Evolutionary conservation across 2,113 vertebrate genomes (phyloP), one percentile per base, ranked within the genome.

Genomic region (Dinomys branickii): DNA sequence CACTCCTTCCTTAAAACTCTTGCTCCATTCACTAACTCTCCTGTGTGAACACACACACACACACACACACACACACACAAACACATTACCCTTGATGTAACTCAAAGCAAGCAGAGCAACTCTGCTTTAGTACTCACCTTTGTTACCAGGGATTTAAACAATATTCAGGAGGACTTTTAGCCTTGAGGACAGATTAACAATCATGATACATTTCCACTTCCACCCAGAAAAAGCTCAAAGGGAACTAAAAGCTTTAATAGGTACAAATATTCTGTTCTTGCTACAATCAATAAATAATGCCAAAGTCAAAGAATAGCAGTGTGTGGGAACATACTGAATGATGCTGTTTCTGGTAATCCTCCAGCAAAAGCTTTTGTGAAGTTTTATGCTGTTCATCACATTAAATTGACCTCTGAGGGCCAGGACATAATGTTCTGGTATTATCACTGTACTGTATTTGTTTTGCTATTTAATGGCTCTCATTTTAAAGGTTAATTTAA

Each of bases 331-430:
- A 85, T 87, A 95, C 90, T 97, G 97, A 95, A 94, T 97, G 98
- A 98, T 98, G 97, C 73, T 97, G 97, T 97, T 98, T 97, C 97
- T 98, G 97, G 97, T 97, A 98, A 97, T 98, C 98, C 97, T 98
- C 97, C 97, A 98, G 96, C 88, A 85, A 98, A 98, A 98, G 98
- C 95, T 96, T 98, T 98, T 98, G 98, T 98, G 98, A 98, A 98
- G 97, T 98, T 98, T 98, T 97, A 95, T 85, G 78, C 88, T 85
- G 78, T 97, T 97, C 94, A 85, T 98, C 96, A 98, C 95, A 96
- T 97, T 98, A 98, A 98, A 98, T 97, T 98, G 97, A 98, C 98
- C 97, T 98, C 98, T 97, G 65, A 97, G 96, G 95, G 97, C 97
- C 90, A 85, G 71, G 92, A 82, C 59, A 91, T 38, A 92, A 92